Evolutionary conservation across 2,113 vertebrate genomes (phyloP).

Genomic region (Gobius niger): DNA sequence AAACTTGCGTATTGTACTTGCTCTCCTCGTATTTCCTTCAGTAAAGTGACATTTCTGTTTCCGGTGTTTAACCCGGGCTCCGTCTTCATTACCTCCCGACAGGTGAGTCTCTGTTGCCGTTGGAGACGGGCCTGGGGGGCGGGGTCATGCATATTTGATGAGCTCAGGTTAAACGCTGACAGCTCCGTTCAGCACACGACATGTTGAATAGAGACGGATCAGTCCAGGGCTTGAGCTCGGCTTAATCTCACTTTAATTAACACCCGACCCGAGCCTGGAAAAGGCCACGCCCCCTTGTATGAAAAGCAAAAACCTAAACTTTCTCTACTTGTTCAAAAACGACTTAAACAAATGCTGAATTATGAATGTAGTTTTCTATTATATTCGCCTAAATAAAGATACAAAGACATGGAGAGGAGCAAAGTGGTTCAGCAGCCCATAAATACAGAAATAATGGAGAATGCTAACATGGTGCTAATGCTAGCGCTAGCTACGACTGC

Average conservation of each 20-base stretch:
- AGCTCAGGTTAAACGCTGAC: not conserved
- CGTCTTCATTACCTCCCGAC: not conserved
- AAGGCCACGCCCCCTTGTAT: not conserved
- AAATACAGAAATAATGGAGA: too few relatives aligned
- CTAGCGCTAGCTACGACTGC: too few relatives aligned
- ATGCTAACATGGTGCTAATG: too few relatives aligned
- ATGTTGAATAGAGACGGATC: not conserved
- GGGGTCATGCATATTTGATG: not conserved
- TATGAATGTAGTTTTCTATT: too few relatives aligned
- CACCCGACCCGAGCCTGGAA: not conserved
- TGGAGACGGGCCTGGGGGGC: not conserved
- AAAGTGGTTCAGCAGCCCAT: too few relatives aligned
- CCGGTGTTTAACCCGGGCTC: not conserved
- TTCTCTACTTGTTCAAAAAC: too few relatives aligned
- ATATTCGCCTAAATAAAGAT: too few relatives aligned
- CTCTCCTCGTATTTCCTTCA: not conserved
- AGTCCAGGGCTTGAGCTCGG: not conserved
- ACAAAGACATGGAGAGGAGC: too few relatives aligned
- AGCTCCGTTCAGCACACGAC: not conserved
- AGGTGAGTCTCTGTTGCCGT: not conserved
- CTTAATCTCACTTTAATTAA: not conserved
- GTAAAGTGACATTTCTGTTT: not conserved
- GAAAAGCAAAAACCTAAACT: too few relatives aligned
- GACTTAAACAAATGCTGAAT: too few relatives aligned
- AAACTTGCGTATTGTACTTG: not conserved